Base-by-base conservation (phyloP, 2,797 vertebrate species). In the Fratercula arctica region DNA sequence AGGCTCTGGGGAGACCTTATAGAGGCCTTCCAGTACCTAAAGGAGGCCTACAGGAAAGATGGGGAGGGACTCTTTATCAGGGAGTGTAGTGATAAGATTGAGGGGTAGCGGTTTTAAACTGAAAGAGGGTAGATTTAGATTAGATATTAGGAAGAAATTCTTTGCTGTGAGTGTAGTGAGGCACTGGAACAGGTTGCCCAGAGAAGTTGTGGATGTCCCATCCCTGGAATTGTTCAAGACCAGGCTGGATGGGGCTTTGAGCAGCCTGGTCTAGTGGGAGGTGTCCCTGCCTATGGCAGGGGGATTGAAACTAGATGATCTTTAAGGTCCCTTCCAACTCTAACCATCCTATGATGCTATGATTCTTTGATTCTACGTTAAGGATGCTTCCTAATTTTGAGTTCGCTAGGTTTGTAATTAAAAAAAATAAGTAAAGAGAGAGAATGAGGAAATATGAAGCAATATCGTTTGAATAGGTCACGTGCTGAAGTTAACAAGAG, bases 401-500 rank as follows among this genome's bases (percentile, higher is more conserved):
- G 28, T 43, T 48, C 25, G n/a, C 24, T 31, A 33, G 10, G 14
- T 69, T 69, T 74, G 14, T 59, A 28, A 45, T 50, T 7, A 11
- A 74, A 43, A 85, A 7, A 48, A 57, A 17, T 13, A 80, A 50
- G 10, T 16, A 5, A 48, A 56, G 21, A 51, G 59, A 31, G 57
- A 74, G 60, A 81, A 91, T 23, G 48, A 84, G 66, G 64, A 87
- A 19, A 90, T 90, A 61, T 7, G 5, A 95, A 95, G 26, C 73
- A 89, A 19, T 79, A 45, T 48, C 60, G 33, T 81, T 60, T 92
- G 67, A 48, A 87, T 81, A 95, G 43, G 41, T 89, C 56, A 64
- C n/a, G 54, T 89, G 28, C 82, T 92, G 51, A 95, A 91, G 39
- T 67, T 97, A 92, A 61, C 29, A 64, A 69, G 78, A 85, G 54